Conservation (phyloP, 1,140 invertebrate species). For the Planococcus citri region DNA sequence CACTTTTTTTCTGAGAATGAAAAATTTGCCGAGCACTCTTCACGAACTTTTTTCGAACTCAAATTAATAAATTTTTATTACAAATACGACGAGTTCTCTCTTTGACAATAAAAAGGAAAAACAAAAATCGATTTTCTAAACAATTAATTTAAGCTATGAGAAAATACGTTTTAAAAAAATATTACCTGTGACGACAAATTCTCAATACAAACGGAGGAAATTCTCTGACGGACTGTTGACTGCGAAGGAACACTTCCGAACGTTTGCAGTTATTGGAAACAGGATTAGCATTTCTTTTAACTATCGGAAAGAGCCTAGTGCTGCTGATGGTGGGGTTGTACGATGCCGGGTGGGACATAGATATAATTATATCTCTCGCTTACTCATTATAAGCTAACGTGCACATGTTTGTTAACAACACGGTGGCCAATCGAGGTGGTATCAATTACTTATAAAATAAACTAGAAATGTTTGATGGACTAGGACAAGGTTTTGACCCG, state of each 20-base stretch:
- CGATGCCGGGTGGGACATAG: slow-evolving; percentile 4
- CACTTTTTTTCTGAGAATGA: no score
- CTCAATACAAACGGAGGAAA: neutral
- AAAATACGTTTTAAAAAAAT: neutral
- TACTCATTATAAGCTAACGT: slow-evolving; percentile 2
- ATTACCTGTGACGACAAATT: neutral
- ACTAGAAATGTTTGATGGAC: slow-evolving; percentile 11
- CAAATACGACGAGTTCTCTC: no score
- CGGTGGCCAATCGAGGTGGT: slow-evolving; percentile 6
- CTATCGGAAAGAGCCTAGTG: slow-evolving; percentile 8
- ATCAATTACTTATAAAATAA: slow-evolving; percentile 12
- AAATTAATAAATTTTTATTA: no score
- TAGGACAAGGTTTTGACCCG: slow-evolving; percentile 15
- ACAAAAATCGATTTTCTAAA: no score
- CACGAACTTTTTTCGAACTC: no score
- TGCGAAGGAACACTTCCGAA: neutral
- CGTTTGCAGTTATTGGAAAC: slow-evolving; percentile 14
- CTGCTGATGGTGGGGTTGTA: slow-evolving; percentile 1
- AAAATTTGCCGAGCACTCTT: no score
- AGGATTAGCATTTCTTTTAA: slow-evolving; percentile 17
- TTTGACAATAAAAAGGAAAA: no score
- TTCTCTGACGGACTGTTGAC: neutral
- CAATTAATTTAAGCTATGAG: no score
- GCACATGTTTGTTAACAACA: slow-evolving; percentile 4
- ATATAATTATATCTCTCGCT: slow-evolving; percentile 4